Evolutionary conservation across 1,140 invertebrate species (phyloP).

Genomic region (Drosophila athabasca): DNA sequence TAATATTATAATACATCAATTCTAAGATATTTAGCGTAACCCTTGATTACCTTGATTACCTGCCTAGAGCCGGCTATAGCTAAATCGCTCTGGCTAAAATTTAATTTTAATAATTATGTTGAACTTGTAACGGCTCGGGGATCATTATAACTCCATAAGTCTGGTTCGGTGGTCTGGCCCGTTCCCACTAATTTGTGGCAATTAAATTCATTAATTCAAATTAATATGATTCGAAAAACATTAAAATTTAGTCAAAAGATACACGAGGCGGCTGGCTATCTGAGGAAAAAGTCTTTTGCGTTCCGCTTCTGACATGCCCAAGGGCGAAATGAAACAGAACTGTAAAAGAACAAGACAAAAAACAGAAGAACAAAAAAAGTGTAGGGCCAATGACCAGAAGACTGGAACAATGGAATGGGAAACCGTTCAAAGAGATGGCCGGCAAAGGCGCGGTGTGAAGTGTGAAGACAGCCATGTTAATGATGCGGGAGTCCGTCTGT

Average conservation of each 20-base stretch:
- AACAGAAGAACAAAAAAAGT: neutral
- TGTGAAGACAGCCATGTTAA: constrained; percentile 76
- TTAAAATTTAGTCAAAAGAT: constrained; percentile 43
- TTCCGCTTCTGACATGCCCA: constrained; percentile 29
- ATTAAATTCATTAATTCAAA: constrained; percentile 81
- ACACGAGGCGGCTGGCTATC: too few relatives aligned
- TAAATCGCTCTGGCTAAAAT: neutral
- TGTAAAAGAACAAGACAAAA: constrained; percentile 23
- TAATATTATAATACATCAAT: neutral
- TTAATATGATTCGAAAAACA: constrained; percentile 77
- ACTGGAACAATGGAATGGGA: constrained; percentile 51
- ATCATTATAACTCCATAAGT: constrained; percentile 66
- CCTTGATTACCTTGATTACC: neutral
- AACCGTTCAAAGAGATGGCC: constrained; percentile 22
- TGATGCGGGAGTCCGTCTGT: constrained; percentile 36
- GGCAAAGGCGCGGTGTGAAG: constrained; percentile 34
- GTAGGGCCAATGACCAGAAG: constrained; percentile 69
- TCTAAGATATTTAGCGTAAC: constrained; percentile 1
- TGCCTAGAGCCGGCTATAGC: neutral
- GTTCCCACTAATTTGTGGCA: constrained; percentile 67
- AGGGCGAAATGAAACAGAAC: constrained; percentile 32
- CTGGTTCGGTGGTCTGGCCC: constrained; percentile 46
- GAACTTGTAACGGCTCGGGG: constrained; percentile 53
- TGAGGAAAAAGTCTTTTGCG: constrained; percentile 1
- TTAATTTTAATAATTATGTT: constrained; percentile 62